phyloP scores from a whole-genome alignment of 2,113 vertebrate species.

The Isurus oxyrinchus region DNA sequence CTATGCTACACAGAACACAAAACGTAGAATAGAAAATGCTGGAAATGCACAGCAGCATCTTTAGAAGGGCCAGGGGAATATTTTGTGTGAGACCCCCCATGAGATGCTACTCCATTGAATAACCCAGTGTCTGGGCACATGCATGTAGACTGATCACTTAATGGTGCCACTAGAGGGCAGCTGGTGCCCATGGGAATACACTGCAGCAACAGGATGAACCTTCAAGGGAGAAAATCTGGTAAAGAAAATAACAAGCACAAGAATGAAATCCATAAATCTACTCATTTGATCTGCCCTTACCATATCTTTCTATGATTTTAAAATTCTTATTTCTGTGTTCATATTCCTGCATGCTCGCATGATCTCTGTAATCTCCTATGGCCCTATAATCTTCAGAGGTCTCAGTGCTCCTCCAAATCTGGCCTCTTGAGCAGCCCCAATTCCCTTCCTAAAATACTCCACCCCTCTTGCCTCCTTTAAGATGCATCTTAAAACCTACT shows the following conservation, averaged over 20 bases:
- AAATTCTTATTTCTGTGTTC: not conserved
- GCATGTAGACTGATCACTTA: not conserved
- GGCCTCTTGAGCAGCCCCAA: not conserved
- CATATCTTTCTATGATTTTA: not conserved
- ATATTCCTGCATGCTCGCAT: not conserved
- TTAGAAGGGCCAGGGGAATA: not conserved
- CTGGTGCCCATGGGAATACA: not conserved
- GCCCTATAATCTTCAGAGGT: not conserved
- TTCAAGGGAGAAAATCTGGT: not conserved
- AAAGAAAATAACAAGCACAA: not conserved
- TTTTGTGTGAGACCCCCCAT: not conserved
- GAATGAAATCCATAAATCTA: not conserved
- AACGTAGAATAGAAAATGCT: not conserved
- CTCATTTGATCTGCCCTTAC: not conserved
- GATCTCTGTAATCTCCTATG: not conserved
- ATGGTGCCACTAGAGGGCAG: not conserved
- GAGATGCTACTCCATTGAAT: not conserved
- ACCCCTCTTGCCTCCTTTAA: no score
- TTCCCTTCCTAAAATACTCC: no score
- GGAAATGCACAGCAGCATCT: not conserved
- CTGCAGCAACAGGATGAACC: not conserved
- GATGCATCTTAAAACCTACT: no score
- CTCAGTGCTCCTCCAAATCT: not conserved
- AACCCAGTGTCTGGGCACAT: not conserved
- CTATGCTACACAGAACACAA: not conserved